Evolutionary conservation across 2,797 vertebrate genomes (phyloP).

Genomic region (Poecilia gillii): DNA sequence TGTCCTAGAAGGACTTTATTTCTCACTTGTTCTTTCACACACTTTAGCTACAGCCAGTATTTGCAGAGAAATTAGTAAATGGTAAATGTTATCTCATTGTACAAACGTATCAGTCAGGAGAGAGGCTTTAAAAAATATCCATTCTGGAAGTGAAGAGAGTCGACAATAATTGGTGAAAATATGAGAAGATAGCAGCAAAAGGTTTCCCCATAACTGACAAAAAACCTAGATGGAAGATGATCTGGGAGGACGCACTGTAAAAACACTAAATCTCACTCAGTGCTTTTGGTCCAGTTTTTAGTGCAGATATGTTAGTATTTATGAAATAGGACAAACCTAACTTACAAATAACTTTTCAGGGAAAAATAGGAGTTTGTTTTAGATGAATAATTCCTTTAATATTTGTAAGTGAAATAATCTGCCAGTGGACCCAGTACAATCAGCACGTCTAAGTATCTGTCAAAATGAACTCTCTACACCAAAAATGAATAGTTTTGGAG

Average conservation of each 20-base stretch:
- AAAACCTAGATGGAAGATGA: background rate
- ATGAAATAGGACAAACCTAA: background rate
- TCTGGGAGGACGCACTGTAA: background rate
- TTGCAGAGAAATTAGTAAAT: background rate
- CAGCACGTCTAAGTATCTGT: background rate
- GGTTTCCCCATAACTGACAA: background rate
- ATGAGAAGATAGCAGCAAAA: background rate
- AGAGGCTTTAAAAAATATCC: background rate
- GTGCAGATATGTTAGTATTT: too few species aligned
- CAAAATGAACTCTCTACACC: background rate
- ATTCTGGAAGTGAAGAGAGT: background rate
- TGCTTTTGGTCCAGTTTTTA: background rate
- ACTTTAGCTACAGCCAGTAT: background rate
- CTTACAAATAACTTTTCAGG: too few species aligned
- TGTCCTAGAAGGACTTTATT: background rate
- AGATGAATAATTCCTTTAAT: too few species aligned
- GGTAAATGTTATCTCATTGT: background rate
- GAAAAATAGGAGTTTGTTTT: too few species aligned
- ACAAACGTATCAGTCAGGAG: background rate
- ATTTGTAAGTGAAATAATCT: too few species aligned
- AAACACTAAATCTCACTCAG: too few species aligned
- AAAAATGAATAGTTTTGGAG: background rate
- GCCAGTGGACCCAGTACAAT: too few species aligned
- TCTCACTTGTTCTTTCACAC: background rate
- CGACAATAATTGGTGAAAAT: background rate